Conservation (phyloP, 1,140 invertebrate genomes). For the Dendrolimus punctatus region DNA sequence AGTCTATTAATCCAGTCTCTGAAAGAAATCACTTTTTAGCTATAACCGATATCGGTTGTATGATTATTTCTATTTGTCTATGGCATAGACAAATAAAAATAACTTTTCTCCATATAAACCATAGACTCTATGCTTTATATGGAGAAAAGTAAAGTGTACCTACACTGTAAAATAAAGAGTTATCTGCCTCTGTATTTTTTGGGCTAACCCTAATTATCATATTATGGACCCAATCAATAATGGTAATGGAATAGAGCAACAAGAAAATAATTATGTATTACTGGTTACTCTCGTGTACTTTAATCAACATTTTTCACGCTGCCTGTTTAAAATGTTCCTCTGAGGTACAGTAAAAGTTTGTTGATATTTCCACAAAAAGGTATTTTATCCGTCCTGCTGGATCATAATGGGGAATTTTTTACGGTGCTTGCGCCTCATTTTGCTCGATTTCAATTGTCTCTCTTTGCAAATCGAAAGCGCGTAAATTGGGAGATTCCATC, state of each 20-base stretch:
- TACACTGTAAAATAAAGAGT: no score
- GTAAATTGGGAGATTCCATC: conserved; percentile 3
- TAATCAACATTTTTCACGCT: conserved; percentile 12
- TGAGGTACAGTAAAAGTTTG: conserved; percentile 12
- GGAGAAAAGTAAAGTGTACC: no score
- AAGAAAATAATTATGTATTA: conserved; percentile 6
- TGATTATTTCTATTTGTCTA: no score
- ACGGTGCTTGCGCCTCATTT: conserved; percentile 20
- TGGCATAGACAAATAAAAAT: no score
- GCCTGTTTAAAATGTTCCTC: conserved; percentile 9
- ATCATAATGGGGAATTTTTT: conserved; percentile 15
- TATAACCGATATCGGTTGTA: no score
- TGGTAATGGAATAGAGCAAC: neutral
- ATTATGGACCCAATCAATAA: no score
- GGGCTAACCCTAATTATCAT: no score
- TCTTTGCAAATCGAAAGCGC: conserved; percentile 11
- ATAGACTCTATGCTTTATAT: no score
- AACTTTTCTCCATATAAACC: no score
- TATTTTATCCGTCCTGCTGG: conserved; percentile 13
- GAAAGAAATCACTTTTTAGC: no score
- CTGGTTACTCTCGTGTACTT: conserved; percentile 6
- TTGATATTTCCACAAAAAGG: conserved; percentile 24
- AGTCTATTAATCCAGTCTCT: no score
- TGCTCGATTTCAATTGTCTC: conserved; percentile 13
- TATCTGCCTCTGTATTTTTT: no score